phyloP scores from a whole-genome alignment of 2,113 vertebrate genomes.

The Vulpes vulpes region DNA sequence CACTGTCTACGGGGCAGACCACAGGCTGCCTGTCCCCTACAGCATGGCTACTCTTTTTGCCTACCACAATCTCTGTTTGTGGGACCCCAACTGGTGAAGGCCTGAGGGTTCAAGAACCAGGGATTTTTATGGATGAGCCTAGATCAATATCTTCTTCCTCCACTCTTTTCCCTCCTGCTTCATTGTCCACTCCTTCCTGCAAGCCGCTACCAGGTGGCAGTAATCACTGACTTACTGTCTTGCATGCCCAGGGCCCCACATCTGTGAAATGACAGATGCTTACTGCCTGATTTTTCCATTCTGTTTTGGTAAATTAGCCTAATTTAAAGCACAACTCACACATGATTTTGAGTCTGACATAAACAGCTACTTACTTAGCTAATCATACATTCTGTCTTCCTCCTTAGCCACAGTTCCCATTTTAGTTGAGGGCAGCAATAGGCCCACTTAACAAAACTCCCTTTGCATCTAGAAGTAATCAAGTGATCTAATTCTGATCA shows the following conservation, averaged over 20 bases:
- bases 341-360: not conserved
- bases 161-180: not conserved
- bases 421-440: not conserved
- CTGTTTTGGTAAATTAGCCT: constrained; percentile 22
- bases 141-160: not conserved
- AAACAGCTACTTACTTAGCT: not conserved
- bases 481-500: not conserved
- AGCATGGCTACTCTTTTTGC: not conserved
- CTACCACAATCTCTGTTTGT: not conserved
- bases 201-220: not conserved
- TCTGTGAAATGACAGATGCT: not conserved
- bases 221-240: not conserved
- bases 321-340: constrained; percentile 1
- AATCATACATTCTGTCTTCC: not conserved
- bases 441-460: not conserved
- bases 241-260: not conserved
- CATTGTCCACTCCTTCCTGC: not conserved
- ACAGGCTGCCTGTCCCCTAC: not conserved
- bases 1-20: not conserved
- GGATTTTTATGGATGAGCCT: not conserved
- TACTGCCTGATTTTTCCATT: not conserved
- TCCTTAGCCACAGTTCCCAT: not conserved
- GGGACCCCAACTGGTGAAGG: not conserved
- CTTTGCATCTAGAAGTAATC: not conserved
- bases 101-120: not conserved